phyloP scores from a whole-genome alignment of 2,888 invertebrate genomes.

The Actias luna region DNA sequence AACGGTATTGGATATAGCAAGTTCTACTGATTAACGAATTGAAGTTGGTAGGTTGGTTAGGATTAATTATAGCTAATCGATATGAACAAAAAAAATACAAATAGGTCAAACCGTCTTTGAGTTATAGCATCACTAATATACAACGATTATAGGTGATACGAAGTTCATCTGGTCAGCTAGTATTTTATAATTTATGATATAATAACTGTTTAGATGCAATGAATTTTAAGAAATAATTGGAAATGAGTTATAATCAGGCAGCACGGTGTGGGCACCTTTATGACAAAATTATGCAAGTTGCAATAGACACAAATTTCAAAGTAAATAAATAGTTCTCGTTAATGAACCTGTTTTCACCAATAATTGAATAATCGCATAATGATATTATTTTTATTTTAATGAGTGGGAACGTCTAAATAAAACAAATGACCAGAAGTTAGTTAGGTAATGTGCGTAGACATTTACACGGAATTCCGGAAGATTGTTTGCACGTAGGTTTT shows the following conservation, averaged over 20 bases:
- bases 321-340: background rate
- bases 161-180: too few species aligned
- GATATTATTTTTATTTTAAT: background rate
- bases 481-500: constrained; percentile 17
- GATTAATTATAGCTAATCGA: too few species aligned
- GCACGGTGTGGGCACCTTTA: background rate
- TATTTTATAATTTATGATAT: too few species aligned
- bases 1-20: too few species aligned
- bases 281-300: background rate
- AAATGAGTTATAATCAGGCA: background rate
- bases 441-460: background rate
- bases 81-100: too few species aligned
- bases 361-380: background rate
- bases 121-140: too few species aligned
- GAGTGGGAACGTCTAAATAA: background rate
- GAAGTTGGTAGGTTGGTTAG: too few species aligned
- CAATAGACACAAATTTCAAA: background rate
- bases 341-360: background rate
- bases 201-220: too few species aligned
- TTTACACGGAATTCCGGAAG: background rate
- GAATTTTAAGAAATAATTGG: background rate
- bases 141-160: too few species aligned
- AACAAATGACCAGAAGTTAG: background rate
- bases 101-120: too few species aligned
- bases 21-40: too few species aligned